Evolutionary conservation across 2,113 vertebrate genomes (phyloP).

Genomic region (Alligator sinensis): DNA sequence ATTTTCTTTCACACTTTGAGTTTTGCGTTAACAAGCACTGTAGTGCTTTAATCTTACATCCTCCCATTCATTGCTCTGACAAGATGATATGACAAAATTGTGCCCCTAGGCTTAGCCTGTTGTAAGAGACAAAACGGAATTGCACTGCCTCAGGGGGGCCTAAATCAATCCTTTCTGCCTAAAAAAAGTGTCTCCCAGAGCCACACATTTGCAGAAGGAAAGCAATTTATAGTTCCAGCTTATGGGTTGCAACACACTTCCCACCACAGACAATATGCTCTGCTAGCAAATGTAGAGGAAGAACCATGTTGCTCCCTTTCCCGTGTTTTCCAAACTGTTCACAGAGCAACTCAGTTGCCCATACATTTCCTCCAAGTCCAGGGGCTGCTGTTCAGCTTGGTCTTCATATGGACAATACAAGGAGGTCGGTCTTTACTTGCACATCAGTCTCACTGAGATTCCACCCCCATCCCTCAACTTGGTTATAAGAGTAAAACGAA

Average conservation of each 20-base stretch:
- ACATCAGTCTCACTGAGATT: background rate
- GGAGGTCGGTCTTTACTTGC: background rate
- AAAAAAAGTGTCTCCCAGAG: background rate
- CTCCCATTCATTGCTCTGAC: conserved; percentile 15
- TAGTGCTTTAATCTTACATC: background rate
- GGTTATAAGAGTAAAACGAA: too few species aligned
- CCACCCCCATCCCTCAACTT: background rate
- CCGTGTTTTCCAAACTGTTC: background rate
- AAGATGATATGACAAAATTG: background rate
- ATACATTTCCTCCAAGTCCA: background rate
- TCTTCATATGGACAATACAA: background rate
- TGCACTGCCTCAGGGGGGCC: background rate
- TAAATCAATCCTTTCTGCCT: background rate
- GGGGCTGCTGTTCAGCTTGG: background rate
- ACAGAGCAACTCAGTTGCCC: background rate
- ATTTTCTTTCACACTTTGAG: background rate
- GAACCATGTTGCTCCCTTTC: background rate
- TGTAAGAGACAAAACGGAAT: background rate
- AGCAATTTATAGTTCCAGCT: background rate
- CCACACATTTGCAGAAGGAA: background rate
- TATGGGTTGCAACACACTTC: background rate
- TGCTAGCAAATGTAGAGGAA: too few species aligned
- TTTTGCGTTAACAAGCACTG: background rate
- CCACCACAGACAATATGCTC: too few species aligned
- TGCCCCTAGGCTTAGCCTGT: conserved; percentile 18